A percentile compares a stretch with the other conserved stretches of the same genome.
Conservation (phyloP, 2,888 invertebrate genomes). For the Rugalucina vietnamica region DNA sequence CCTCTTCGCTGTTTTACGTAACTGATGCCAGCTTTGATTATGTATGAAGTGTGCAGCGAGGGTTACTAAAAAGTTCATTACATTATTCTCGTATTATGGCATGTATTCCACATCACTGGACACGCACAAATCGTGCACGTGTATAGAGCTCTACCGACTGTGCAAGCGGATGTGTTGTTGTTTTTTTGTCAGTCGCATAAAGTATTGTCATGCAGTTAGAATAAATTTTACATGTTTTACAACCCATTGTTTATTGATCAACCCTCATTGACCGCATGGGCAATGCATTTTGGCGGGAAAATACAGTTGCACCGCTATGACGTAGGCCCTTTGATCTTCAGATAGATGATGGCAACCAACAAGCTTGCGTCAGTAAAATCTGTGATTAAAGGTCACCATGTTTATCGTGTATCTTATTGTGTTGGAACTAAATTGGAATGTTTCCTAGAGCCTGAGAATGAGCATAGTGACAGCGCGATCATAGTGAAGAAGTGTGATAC, state of each 20-base stretch:
- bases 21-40: too few relatives aligned
- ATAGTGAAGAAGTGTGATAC: background rate
- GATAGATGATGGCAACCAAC: background rate
- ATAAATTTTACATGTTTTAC: too few relatives aligned
- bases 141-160: too few relatives aligned
- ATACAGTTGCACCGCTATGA: background rate
- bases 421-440: background rate
- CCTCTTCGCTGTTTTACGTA: too few relatives aligned
- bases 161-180: too few relatives aligned
- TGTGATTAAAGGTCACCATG: background rate
- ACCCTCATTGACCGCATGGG: background rate
- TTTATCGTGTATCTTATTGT: background rate
- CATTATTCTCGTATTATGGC: too few relatives aligned
- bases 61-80: too few relatives aligned
- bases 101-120: too few relatives aligned
- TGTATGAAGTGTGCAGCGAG: too few relatives aligned
- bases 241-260: background rate
- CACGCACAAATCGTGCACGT: too few relatives aligned
- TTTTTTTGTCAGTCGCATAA: too few relatives aligned
- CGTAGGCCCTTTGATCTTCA: background rate
- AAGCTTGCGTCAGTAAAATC: background rate
- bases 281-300: background rate
- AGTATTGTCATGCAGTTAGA: too few relatives aligned
- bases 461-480: background rate
- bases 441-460: background rate